phyloP scores from a whole-genome alignment of 2,113 vertebrate genomes.

The Micronycteris hirsuta region DNA sequence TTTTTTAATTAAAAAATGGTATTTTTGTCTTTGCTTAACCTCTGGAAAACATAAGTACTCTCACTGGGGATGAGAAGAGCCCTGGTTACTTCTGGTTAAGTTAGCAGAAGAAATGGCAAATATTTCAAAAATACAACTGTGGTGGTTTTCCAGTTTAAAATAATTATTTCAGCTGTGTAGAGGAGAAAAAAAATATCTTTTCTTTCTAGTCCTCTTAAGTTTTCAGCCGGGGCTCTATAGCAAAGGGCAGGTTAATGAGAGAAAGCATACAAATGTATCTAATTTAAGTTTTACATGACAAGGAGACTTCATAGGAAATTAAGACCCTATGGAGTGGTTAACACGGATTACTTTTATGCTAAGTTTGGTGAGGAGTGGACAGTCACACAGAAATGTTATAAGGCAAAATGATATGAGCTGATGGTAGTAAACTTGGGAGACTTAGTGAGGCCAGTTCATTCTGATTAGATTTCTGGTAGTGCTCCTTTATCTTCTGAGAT shows the following conservation, averaged over 20 bases:
- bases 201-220: background rate
- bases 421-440: background rate
- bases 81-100: background rate
- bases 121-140: background rate
- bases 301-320: background rate
- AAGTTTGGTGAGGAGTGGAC: background rate
- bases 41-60: background rate
- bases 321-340: background rate
- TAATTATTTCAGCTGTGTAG: background rate
- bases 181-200: background rate
- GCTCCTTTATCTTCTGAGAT: background rate
- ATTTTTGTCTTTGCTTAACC: background rate
- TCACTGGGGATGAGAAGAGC: background rate
- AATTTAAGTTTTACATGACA: background rate
- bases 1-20: background rate
- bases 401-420: background rate
- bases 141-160: background rate
- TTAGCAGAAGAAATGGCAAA: background rate
- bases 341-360: background rate
- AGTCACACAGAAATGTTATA: background rate
- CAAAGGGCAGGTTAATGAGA: background rate
- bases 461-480: background rate
- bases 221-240: background rate
- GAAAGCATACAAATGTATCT: background rate
- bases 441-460: background rate